phyloP scores from a whole-genome alignment of 2,888 invertebrate genomes.

The Notodonta dromedarius region DNA sequence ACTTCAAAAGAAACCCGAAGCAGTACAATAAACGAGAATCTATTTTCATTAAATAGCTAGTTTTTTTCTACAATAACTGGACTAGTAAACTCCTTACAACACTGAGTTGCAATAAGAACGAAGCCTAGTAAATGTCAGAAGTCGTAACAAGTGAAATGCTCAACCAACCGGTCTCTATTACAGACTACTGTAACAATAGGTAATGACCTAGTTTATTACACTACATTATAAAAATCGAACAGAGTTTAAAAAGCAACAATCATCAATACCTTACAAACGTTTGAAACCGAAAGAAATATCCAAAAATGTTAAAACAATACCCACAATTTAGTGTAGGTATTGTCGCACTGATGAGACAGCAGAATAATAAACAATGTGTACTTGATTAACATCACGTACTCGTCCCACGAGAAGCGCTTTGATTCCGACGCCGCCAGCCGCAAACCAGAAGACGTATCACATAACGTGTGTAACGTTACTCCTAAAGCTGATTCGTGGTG shows the following conservation, averaged over 20 bases:
- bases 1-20: no score
- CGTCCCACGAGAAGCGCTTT: conserved; percentile 22
- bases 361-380: conserved; percentile 35
- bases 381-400: conserved; percentile 37
- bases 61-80: background rate
- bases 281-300: no score
- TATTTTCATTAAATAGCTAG: background rate
- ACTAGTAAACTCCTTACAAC: conserved; percentile 19
- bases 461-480: conserved; percentile 15
- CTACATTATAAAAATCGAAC: no score
- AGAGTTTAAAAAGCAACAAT: no score
- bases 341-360: conserved; percentile 8
- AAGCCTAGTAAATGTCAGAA: conserved; percentile 67
- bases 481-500: conserved; percentile 14
- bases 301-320: no score
- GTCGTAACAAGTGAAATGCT: conserved; percentile 58
- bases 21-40: background rate
- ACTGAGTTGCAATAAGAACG: conserved; percentile 44
- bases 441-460: conserved; percentile 28
- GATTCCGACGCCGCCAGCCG: conserved; percentile 24
- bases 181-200: background rate
- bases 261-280: no score
- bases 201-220: no score
- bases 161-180: conserved; percentile 4
- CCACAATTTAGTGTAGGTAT: background rate